Evolutionary conservation across 2,888 invertebrate species (phyloP).

Genomic region (Callyntrura guangdongensis): DNA sequence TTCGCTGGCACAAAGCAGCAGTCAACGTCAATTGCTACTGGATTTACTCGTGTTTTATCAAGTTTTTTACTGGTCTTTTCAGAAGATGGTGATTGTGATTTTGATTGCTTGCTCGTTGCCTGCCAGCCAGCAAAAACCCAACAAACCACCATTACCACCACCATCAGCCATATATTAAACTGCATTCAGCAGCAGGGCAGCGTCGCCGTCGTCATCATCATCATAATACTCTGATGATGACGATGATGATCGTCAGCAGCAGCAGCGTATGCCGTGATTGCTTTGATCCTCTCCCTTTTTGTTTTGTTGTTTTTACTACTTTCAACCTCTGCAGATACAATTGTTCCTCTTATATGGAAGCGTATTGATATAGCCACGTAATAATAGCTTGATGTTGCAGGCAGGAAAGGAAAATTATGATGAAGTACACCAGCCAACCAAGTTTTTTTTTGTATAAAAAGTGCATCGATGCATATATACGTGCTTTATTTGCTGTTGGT

Average conservation of each 20-base stretch:
- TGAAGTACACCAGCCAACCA: conserved; percentile 33
- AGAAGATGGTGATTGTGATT: conserved; percentile 73
- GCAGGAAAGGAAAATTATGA: conserved; percentile 60
- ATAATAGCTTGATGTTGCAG: conserved; percentile 51
- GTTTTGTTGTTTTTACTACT: not conserved
- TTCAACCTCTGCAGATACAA: not conserved
- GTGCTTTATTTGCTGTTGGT: conserved; percentile 61
- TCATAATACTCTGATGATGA: not conserved
- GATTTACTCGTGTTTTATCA: conserved; percentile 79
- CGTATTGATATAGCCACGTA: conserved; percentile 37
- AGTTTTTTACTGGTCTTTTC: conserved; percentile 58
- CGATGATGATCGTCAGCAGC: not conserved
- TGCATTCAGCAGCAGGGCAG: conserved; percentile 56
- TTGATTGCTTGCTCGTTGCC: conserved; percentile 78
- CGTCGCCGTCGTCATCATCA: conserved; percentile 62
- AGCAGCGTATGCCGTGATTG: conserved; percentile 74
- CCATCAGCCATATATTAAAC: conserved; percentile 61
- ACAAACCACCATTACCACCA: conserved; percentile 69
- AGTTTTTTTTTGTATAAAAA: conserved; percentile 56
- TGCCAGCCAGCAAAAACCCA: conserved; percentile 70
- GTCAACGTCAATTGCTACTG: conserved; percentile 79
- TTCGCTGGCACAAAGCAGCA: conserved; percentile 66
- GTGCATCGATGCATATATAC: conserved; percentile 66
- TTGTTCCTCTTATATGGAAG: not conserved
- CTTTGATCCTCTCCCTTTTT: conserved; percentile 58